phyloP scores from a whole-genome alignment of 1,140 invertebrate genomes.

The Drosophila neocordata region DNA sequence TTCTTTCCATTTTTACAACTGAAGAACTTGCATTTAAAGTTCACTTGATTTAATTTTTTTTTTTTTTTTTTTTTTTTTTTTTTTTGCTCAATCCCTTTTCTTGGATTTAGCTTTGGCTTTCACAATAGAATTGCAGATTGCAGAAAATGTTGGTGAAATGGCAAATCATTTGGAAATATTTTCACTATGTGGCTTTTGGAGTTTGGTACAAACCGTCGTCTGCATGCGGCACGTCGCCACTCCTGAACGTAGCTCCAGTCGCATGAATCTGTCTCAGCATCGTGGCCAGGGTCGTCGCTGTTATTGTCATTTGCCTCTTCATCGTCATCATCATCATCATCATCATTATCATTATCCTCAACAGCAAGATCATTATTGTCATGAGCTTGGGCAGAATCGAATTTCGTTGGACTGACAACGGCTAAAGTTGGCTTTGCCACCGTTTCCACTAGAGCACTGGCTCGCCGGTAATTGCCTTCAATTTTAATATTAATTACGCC shows the following conservation, averaged over 20 bases:
- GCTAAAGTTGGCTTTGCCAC: conserved; percentile 75
- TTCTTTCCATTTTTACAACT: neutral
- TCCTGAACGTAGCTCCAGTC: conserved; percentile 90
- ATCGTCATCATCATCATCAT: conserved; percentile 63
- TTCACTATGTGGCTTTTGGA: conserved; percentile 40
- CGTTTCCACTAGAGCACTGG: conserved; percentile 85
- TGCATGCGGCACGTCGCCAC: conserved; percentile 84
- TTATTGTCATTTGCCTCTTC: conserved; percentile 73
- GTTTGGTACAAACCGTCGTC: conserved; percentile 42
- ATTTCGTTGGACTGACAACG: conserved; percentile 81
- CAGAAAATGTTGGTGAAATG: conserved; percentile 37
- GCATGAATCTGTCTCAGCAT: conserved; percentile 83
- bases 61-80: neutral
- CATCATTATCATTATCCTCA: conserved; percentile 47
- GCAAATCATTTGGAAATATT: conserved; percentile 52
- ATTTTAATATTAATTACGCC: conserved; percentile 87
- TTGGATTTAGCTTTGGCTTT: conserved; percentile 36
- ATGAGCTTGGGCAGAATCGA: conserved; percentile 83
- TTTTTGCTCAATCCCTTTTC: conserved; percentile 9
- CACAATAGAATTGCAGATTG: conserved; percentile 47
- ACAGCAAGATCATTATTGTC: conserved; percentile 70
- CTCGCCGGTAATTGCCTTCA: conserved; percentile 86
- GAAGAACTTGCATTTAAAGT: neutral
- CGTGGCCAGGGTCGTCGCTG: conserved; percentile 75
- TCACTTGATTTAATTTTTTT: neutral